Percentiles rank a stretch among this genome's conserved stretches.
Conservation (phyloP, 2,888 invertebrate species). For the Sminthurinus aureus region DNA sequence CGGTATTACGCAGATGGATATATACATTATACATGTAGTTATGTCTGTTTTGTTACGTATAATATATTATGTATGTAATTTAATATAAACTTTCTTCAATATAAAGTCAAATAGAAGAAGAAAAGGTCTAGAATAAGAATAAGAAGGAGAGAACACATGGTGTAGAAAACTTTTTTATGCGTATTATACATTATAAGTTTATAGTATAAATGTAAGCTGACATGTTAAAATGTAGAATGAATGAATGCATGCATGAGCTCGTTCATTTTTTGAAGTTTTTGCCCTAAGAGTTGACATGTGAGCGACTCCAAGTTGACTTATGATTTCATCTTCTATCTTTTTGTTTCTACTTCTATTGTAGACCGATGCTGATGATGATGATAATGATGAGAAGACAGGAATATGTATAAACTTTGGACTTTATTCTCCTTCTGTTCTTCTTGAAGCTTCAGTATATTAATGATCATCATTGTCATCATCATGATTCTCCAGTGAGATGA, state of each 20-base stretch:
- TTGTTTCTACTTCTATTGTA: no score
- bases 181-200: background rate
- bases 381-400: background rate
- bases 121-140: background rate
- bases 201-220: background rate
- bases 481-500: background rate
- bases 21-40: background rate
- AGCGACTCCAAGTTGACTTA: background rate
- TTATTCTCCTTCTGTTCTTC: constrained; percentile 4
- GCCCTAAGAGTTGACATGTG: background rate
- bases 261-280: constrained; percentile 1
- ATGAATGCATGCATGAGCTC: background rate
- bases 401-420: constrained; percentile 8
- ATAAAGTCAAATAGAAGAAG: no score
- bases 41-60: background rate
- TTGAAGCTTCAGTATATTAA: no score
- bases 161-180: background rate
- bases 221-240: background rate
- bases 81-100: background rate
- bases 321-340: background rate
- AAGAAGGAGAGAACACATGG: background rate
- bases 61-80: background rate
- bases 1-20: no score
- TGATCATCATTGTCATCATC: background rate
- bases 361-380: no score